A percentile compares a stretch with the other conserved stretches of the same genome.
Conservation (phyloP, 2,113 vertebrate species). For the Otolemur garnettii region DNA sequence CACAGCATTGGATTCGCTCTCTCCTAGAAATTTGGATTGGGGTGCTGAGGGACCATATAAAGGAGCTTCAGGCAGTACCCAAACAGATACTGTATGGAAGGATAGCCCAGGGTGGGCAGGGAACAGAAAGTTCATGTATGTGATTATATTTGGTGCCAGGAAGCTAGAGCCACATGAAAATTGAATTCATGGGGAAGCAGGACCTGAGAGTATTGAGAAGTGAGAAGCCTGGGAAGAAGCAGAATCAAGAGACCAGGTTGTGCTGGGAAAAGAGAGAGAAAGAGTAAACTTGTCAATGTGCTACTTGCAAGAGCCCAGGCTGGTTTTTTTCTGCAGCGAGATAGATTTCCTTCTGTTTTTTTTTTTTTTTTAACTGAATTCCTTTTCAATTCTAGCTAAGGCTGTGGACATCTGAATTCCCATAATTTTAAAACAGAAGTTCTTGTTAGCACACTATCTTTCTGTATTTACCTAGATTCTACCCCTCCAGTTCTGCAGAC, state of each 20-base stretch:
- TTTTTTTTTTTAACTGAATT: background rate
- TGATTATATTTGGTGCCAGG: background rate
- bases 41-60: background rate
- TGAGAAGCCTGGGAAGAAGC: background rate
- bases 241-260: background rate
- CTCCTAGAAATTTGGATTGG: background rate
- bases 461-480: background rate
- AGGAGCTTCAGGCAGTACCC: background rate
- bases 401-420: background rate
- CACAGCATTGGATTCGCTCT: background rate
- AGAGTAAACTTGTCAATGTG: background rate
- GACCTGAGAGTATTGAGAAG: background rate
- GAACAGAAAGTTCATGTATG: background rate
- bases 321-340: background rate
- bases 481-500: fast-evolving
- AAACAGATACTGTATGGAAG: background rate
- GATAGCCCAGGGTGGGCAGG: background rate
- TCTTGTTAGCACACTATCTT: background rate
- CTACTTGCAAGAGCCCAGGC: background rate
- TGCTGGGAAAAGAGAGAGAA: background rate
- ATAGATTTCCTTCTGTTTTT: background rate
- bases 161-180: background rate
- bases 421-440: background rate
- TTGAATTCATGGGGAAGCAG: background rate
- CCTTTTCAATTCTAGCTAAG: background rate